Conservation (phyloP, 2,888 invertebrate species). For the Drosophila pegasa region DNA sequence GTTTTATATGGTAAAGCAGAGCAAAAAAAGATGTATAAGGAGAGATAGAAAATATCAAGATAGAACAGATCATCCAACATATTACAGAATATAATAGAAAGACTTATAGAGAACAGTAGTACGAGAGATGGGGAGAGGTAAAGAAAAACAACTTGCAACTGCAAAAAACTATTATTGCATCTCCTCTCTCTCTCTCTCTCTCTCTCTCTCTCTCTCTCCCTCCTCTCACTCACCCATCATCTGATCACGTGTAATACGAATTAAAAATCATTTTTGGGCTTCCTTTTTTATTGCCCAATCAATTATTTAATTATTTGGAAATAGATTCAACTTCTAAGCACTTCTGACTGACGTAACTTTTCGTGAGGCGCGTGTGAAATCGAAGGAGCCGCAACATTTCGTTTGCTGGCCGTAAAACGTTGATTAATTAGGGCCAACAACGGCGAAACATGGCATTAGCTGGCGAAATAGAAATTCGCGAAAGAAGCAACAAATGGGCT, state of each 20-base stretch:
- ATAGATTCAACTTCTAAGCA: background rate
- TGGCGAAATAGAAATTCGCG: slow-evolving; percentile 12
- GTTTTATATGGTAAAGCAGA: background rate
- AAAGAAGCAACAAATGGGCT: slow-evolving; percentile 51
- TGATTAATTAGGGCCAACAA: slow-evolving; percentile 55
- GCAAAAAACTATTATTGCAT: background rate
- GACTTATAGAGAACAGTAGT: too few species aligned
- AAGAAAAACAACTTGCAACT: background rate
- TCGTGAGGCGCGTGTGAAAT: slow-evolving; percentile 13
- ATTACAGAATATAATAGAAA: too few species aligned
- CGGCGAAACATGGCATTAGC: slow-evolving; percentile 21
- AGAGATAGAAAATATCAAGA: background rate
- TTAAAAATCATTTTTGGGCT: background rate
- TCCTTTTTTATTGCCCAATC: background rate
- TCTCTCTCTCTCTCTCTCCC: background rate
- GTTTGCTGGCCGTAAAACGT: slow-evolving; percentile 23
- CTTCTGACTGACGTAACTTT: slow-evolving; percentile 39
- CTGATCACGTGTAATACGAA: background rate
- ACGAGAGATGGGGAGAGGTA: background rate
- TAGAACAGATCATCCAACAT: background rate
- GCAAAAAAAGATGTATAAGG: background rate
- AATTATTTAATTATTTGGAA: slow-evolving; percentile 19
- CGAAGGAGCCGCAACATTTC: slow-evolving; percentile 1
- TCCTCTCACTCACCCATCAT: background rate
- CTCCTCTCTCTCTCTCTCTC: background rate